Base-by-base conservation (phyloP, 2,797 vertebrate genomes). In the Astyanax mexicanus region DNA sequence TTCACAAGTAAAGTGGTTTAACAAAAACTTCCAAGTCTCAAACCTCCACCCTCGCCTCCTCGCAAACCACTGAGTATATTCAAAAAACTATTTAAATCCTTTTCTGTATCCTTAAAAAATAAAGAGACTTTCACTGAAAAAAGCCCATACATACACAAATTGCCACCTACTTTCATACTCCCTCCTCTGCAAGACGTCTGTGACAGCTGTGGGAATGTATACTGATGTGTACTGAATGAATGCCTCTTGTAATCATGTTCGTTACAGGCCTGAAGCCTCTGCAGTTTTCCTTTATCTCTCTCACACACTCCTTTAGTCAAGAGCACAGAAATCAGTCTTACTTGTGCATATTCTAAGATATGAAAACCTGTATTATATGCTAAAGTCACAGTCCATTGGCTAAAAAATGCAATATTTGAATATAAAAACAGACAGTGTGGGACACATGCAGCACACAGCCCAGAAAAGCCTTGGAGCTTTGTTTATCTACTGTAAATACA, bases 231-330 rank as follows among this genome's bases (percentile, higher is more conserved):
- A 38, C 19, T 27, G 35, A 47, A 61, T 12, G 25, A 67, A 77
- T 38, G 49, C 51, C 21, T 74, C n/a, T 32, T 55, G 21, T 74
- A 64, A 57, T 74, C 13, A 19, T 58, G 6, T 64, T 76, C 57
- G 35, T 65, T 69, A 45, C 65, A 64, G 29, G 17, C 52, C 65
- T 55, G 6, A 62, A 67, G 45, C 40, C 49, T 23, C 42, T 47
- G n/a, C 21, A 68, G 6, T 51, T 7, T 12, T 38, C 55, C 29
- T 80, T 73, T 72, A 71, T 80, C 49, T 62, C n/a, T 38, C 40
- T 35, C 23, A 27, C 35, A 47, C 67, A 51, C 12, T 37, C 49
- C 10, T 74, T 49, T 35, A 45, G 29, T 67, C 45, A 25, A 64
- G 13, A 27, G 17, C 32, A 58, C 9, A 45, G 4, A 69, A 74